A percentile compares a stretch with the other conserved stretches of the same genome.
Evolutionary conservation across 2,797 vertebrate genomes (phyloP).

Genomic region (Halcyon leucocephala): DNA sequence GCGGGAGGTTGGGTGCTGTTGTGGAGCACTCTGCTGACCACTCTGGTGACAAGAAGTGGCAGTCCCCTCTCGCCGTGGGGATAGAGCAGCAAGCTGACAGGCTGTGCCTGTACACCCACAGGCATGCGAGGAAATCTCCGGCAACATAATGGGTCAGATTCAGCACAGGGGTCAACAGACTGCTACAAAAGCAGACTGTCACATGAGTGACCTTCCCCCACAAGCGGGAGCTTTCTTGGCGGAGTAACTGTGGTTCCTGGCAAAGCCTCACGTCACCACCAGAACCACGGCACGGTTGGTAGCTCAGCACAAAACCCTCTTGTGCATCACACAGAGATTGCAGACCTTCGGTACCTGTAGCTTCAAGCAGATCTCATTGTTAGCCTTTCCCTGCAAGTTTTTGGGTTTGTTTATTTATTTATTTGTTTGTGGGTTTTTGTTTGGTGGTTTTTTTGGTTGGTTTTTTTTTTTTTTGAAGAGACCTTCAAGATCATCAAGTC

Average conservation of each 20-base stretch:
- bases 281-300: background rate
- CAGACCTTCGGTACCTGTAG: background rate
- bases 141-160: background rate
- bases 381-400: background rate
- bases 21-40: rapidly evolving
- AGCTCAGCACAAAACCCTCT: background rate
- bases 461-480: too few relatives aligned
- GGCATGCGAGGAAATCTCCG: background rate
- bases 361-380: background rate
- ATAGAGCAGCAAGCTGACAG: background rate
- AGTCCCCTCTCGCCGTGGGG: rapidly evolving
- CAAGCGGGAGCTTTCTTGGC: background rate
- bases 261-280: rapidly evolving
- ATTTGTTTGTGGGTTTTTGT: too few relatives aligned
- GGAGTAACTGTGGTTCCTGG: background rate
- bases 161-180: background rate
- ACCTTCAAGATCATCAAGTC: too few relatives aligned
- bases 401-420: too few relatives aligned
- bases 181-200: background rate
- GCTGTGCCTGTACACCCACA: background rate
- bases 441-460: too few relatives aligned
- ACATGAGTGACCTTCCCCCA: background rate
- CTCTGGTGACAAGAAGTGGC: background rate
- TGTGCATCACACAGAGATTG: rapidly evolving
- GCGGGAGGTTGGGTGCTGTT: rapidly evolving